phyloP scores from a whole-genome alignment of 1,140 invertebrate genomes.

The Cherax quadricarinatus region DNA sequence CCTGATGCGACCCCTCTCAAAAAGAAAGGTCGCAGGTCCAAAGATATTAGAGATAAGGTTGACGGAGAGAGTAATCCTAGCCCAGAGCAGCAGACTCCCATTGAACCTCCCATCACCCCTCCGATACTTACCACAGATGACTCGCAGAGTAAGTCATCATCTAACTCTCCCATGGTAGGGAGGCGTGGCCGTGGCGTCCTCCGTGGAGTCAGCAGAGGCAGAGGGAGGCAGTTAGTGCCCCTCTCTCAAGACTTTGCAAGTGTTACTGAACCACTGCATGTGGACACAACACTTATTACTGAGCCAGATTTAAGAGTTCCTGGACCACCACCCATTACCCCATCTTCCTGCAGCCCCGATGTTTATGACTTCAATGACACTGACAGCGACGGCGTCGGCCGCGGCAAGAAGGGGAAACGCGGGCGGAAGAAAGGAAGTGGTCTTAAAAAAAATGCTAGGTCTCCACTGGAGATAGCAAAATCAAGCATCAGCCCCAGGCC shows the following conservation, averaged over 20 bases:
- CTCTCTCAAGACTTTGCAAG: not conserved
- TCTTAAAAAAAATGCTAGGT: constrained; percentile 55
- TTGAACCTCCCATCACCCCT: constrained; percentile 30
- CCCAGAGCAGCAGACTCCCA: not conserved
- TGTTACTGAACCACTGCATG: constrained; percentile 61
- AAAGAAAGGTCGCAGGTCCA: constrained; percentile 64
- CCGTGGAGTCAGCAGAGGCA: constrained; percentile 11
- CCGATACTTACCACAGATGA: not conserved
- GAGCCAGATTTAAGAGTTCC: constrained; percentile 54
- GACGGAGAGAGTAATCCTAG: constrained; percentile 33
- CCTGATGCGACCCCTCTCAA: constrained; percentile 57
- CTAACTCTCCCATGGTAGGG: constrained; percentile 37
- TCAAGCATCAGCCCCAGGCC: constrained; percentile 56
- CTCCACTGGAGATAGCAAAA: constrained; percentile 43
- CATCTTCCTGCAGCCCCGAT: constrained; percentile 64
- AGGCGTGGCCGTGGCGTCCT: constrained; percentile 30
- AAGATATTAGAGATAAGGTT: constrained; percentile 36
- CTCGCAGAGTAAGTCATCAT: constrained; percentile 9
- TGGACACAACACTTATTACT: constrained; percentile 44
- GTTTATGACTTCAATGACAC: constrained; percentile 73
- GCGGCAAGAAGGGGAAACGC: constrained; percentile 58
- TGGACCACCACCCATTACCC: constrained; percentile 54
- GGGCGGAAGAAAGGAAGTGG: constrained; percentile 68
- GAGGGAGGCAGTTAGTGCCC: not conserved
- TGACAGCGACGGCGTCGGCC: constrained; percentile 60